phyloP scores from a whole-genome alignment of 2,888 invertebrate species.

The Teinopalpus imperialis region DNA sequence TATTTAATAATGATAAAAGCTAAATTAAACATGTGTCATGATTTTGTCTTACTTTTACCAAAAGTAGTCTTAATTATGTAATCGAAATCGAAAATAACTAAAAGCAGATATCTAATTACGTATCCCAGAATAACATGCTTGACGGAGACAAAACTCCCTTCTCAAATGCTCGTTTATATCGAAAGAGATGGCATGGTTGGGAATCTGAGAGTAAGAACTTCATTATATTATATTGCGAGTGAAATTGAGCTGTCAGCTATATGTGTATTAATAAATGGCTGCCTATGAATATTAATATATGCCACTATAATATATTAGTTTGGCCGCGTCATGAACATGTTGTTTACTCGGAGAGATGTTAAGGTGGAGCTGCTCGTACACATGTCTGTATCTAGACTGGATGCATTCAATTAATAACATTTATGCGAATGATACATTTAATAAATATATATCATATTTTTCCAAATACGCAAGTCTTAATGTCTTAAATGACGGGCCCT shows the following conservation, averaged over 20 bases:
- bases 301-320: conserved; percentile 40
- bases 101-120: conserved; percentile 31
- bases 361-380: conserved; percentile 8
- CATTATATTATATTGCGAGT: conserved; percentile 47
- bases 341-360: conserved; percentile 21
- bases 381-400: not conserved
- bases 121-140: conserved; percentile 31
- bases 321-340: conserved; percentile 15
- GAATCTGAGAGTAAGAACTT: conserved; percentile 41
- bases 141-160: conserved; percentile 28
- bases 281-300: conserved; percentile 76
- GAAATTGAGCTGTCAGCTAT: conserved; percentile 75
- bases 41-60: no score
- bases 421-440: no score
- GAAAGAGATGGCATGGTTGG: conserved; percentile 43
- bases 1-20: no score
- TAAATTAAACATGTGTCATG: no score
- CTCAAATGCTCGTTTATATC: conserved; percentile 44
- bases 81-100: conserved; percentile 4
- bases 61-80: no score
- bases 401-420: no score
- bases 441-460: no score
- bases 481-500: no score
- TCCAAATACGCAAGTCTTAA: no score
- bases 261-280: conserved; percentile 73